A percentile compares a stretch with the other conserved stretches of the same genome.
These are phyloP conservation scores for Villa cingulata DNA, from an alignment of 2,888 invertebrate genomes.

Conservation along the genomic window DNA sequence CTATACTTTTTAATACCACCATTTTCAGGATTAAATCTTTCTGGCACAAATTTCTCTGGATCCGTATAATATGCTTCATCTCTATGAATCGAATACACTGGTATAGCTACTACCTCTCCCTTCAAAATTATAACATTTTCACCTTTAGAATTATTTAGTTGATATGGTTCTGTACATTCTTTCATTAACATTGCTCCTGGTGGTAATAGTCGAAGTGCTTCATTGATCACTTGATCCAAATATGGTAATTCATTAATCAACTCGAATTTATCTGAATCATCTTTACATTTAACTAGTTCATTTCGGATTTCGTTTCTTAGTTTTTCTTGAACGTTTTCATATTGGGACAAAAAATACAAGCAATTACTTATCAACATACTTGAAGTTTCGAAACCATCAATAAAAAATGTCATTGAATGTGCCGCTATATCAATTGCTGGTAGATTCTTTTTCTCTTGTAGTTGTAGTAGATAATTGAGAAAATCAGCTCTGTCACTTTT, in stretches of 20 bases:
- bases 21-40: slow-evolving; percentile 35
- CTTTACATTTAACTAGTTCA: slow-evolving; percentile 13
- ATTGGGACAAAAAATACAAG: slow-evolving; percentile 20
- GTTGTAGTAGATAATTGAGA: slow-evolving; percentile 15
- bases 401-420: slow-evolving; percentile 20
- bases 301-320: slow-evolving; percentile 21
- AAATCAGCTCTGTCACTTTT: slow-evolving; percentile 16
- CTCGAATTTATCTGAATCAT: slow-evolving; percentile 17
- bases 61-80: slow-evolving; percentile 38
- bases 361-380: slow-evolving; percentile 18
- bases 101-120: slow-evolving; percentile 17
- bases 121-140: slow-evolving; percentile 11
- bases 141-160: slow-evolving; percentile 16
- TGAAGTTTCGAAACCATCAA: slow-evolving; percentile 26
- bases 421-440: slow-evolving; percentile 20
- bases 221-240: slow-evolving; percentile 23
- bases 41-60: slow-evolving; percentile 40
- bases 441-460: slow-evolving; percentile 17
- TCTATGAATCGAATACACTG: slow-evolving; percentile 29
- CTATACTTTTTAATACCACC: slow-evolving; percentile 19
- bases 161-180: slow-evolving; percentile 20
- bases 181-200: slow-evolving; percentile 19
- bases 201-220: slow-evolving; percentile 24
- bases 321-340: slow-evolving; percentile 20
- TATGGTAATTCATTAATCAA: slow-evolving; percentile 22